Conservation (phyloP, 2,113 vertebrate genomes). For the Aptenodytes patagonicus region DNA sequence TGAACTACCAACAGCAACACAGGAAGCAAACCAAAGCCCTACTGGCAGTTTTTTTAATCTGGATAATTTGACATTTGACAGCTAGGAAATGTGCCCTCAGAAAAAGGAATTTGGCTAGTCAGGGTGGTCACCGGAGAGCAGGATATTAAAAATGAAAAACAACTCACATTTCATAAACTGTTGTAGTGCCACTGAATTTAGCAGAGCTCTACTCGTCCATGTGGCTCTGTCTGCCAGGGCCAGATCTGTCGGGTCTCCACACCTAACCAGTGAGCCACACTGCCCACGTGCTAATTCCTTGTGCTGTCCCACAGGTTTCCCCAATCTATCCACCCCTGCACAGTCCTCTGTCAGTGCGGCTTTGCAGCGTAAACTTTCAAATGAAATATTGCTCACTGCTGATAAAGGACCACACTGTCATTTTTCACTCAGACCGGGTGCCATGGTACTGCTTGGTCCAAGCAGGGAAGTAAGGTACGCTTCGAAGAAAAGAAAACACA, state of each 20-base stretch:
- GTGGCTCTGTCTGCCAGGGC: neutral
- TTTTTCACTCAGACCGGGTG: neutral
- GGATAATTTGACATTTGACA: neutral
- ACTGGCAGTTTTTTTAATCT: neutral
- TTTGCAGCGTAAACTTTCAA: neutral
- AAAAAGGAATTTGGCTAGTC: neutral
- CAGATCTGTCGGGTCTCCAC: neutral
- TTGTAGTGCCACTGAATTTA: neutral
- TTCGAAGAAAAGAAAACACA: neutral
- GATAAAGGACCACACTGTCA: neutral
- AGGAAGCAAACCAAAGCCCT: neutral
- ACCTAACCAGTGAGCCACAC: neutral
- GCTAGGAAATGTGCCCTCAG: neutral
- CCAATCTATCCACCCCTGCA: neutral
- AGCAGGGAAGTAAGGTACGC: neutral
- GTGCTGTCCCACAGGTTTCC: neutral
- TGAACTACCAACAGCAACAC: neutral
- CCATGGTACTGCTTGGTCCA: neutral
- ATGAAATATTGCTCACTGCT: neutral
- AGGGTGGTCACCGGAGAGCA: neutral
- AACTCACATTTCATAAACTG: neutral
- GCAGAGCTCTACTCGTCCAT: neutral
- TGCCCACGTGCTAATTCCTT: neutral
- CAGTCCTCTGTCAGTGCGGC: rapidly evolving
- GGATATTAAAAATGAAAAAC: neutral